phyloP scores from a whole-genome alignment of 2,113 vertebrate genomes.

The pig (Sus scrofa) region DNA sequence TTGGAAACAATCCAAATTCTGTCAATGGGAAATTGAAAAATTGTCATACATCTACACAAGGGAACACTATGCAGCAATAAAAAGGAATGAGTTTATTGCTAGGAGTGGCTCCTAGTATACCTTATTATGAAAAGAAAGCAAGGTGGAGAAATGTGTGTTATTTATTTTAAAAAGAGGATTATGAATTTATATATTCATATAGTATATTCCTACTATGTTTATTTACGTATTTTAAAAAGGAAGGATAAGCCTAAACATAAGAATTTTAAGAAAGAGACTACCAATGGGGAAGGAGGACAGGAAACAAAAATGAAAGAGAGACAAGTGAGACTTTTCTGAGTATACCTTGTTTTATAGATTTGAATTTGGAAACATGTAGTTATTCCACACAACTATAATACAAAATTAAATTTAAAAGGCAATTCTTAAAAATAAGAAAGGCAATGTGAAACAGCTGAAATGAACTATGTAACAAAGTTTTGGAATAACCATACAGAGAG shows the following conservation, averaged over 20 bases:
- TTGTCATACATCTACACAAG: neutral
- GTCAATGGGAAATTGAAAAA: neutral
- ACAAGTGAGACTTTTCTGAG: neutral
- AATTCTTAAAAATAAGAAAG: slow-evolving; percentile 33
- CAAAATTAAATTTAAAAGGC: slow-evolving; percentile 49
- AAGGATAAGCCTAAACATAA: slow-evolving; percentile 21
- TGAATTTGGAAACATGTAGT: slow-evolving; percentile 26
- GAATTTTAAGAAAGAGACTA: neutral
- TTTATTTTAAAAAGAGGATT: neutral
- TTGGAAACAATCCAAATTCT: slow-evolving; percentile 24
- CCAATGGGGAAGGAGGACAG: neutral
- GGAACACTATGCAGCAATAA: neutral
- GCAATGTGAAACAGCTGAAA: slow-evolving; percentile 39
- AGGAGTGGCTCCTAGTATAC: slow-evolving; percentile 30
- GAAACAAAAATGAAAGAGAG: neutral
- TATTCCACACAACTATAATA: slow-evolving; percentile 49
- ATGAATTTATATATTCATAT: neutral
- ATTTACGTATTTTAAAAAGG: slow-evolving; percentile 26
- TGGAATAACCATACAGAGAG: slow-evolving; percentile 33
- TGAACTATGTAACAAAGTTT: slow-evolving; percentile 17
- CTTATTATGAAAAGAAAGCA: slow-evolving; percentile 28
- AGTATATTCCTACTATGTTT: neutral
- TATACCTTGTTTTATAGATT: slow-evolving; percentile 36
- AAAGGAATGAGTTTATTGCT: slow-evolving; percentile 2
- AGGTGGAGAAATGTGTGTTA: neutral